These are phyloP conservation scores for Cnemophilus loriae DNA, from an alignment of 2,113 vertebrate genomes.

Conservation along the genomic window DNA sequence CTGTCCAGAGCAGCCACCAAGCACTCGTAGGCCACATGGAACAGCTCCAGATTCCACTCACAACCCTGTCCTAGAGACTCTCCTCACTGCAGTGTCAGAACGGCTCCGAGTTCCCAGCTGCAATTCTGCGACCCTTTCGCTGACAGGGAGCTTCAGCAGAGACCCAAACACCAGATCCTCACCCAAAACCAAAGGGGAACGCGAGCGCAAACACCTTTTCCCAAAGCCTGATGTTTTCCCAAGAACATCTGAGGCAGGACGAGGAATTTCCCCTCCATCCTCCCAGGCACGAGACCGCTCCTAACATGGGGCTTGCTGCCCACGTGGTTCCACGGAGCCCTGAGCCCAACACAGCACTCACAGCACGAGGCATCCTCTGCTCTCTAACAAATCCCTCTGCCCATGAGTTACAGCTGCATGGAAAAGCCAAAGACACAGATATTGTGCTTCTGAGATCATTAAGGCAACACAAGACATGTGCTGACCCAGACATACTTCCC, in stretches of 20 bases:
- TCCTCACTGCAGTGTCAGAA: background rate
- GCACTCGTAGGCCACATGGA: rapidly evolving
- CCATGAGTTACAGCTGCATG: background rate
- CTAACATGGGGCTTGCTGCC: background rate
- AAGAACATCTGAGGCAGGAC: background rate
- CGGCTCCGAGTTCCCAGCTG: background rate
- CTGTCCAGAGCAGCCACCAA: background rate
- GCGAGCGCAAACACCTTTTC: background rate
- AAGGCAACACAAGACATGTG: slow-evolving; percentile 56
- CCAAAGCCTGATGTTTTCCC: rapidly evolving
- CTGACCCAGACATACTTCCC: slow-evolving; percentile 68
- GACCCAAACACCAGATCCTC: background rate
- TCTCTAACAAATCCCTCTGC: background rate
- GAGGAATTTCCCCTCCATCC: background rate
- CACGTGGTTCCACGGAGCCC: rapidly evolving
- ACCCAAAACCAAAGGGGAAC: background rate
- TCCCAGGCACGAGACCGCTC: background rate
- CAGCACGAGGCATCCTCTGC: background rate
- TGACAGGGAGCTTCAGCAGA: background rate
- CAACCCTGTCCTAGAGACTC: background rate
- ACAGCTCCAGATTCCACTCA: background rate
- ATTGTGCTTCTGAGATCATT: slow-evolving; percentile 53
- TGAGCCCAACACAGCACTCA: rapidly evolving
- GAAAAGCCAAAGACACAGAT: slow-evolving; percentile 38
- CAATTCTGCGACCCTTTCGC: background rate